Evolutionary conservation across 2,113 vertebrate genomes (phyloP).

Genomic region (Puma concolor): DNA sequence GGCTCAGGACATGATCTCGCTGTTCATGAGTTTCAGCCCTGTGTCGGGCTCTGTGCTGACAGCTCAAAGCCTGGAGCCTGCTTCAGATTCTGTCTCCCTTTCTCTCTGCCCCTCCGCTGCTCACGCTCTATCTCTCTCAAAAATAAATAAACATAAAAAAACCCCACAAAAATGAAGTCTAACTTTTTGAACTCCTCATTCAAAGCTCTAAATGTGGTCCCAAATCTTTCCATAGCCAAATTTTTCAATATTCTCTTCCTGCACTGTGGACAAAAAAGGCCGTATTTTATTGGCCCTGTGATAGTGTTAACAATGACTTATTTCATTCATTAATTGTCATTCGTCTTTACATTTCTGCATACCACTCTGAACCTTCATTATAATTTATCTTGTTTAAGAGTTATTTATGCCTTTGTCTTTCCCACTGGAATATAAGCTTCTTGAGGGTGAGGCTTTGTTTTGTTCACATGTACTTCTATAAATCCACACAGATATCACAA

Average conservation of each 20-base stretch:
- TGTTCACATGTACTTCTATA: conserved; percentile 11
- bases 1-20: too few species aligned
- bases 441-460: neutral
- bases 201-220: neutral
- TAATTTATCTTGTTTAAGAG: conserved; percentile 2
- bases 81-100: too few species aligned
- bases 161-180: neutral
- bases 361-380: conserved; percentile 18
- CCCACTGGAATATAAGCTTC: neutral
- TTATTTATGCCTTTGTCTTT: conserved; percentile 24
- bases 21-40: too few species aligned
- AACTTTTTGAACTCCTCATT: neutral
- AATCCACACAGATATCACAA: neutral
- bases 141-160: too few species aligned
- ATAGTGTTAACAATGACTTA: neutral
- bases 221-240: neutral
- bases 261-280: neutral
- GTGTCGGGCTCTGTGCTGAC: too few species aligned
- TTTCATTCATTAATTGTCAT: neutral
- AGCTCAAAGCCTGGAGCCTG: too few species aligned
- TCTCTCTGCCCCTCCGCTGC: too few species aligned
- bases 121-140: too few species aligned
- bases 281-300: neutral
- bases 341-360: neutral
- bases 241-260: conserved; percentile 10